These are phyloP conservation scores for Pristionchus mayeri DNA, from an alignment of 2,888 invertebrate genomes.

Conservation along the genomic window DNA sequence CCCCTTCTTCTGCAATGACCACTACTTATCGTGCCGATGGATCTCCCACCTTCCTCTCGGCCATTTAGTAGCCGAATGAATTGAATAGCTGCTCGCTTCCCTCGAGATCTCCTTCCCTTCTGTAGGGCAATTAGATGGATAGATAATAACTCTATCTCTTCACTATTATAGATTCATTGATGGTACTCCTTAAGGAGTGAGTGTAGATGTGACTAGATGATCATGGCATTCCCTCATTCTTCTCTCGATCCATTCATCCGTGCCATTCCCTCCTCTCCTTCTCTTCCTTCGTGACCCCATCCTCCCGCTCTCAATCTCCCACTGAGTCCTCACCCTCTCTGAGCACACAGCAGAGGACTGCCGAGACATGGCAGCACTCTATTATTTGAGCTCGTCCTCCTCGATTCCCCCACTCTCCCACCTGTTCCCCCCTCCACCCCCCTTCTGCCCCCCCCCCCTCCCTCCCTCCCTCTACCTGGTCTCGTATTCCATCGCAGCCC, in stretches of 20 bases:
- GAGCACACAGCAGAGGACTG: constrained; percentile 9
- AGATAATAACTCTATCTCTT: too few relatives aligned
- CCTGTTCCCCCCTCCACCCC: neutral
- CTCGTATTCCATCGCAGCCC: constrained; percentile 24
- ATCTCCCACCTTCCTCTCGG: neutral
- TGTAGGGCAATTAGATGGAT: too few relatives aligned
- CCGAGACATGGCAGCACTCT: neutral
- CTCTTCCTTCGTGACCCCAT: neutral
- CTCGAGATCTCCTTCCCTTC: too few relatives aligned
- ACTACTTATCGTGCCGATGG: constrained; percentile 27
- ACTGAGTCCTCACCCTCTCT: neutral
- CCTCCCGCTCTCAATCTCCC: constrained; percentile 22
- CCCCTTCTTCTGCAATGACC: neutral
- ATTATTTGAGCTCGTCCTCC: constrained; percentile 26
- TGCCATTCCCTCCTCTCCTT: neutral
- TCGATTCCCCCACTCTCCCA: neutral
- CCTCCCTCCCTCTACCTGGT: neutral
- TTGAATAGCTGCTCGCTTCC: neutral
- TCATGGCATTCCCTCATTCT: neutral
- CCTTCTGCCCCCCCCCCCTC: neutral
- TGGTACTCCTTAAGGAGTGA: neutral
- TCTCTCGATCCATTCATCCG: neutral
- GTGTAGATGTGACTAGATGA: neutral
- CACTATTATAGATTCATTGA: too few relatives aligned
- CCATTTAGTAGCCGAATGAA: neutral